Percentiles rank a stretch among this genome's conserved stretches.
phyloP scores from a whole-genome alignment of 2,113 vertebrate species.

The Periophthalmus modestus region DNA sequence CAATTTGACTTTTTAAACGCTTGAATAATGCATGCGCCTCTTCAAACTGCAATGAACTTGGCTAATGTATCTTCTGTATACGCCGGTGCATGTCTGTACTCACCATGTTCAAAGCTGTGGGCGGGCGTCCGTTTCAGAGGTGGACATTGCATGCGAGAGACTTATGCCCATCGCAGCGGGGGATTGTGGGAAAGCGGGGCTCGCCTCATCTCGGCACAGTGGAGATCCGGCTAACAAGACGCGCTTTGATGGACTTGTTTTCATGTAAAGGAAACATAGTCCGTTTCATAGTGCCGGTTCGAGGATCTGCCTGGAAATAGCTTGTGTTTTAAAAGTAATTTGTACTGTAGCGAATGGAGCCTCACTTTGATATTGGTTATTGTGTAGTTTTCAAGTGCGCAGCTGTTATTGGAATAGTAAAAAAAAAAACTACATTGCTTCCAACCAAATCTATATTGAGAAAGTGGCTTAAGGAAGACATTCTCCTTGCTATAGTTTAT shows the following conservation, averaged over 20 bases:
- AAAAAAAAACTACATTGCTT: too few species aligned
- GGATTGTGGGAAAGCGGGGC: conserved; percentile 1
- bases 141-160: background rate
- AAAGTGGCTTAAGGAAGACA: too few species aligned
- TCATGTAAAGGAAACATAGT: background rate
- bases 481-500: too few species aligned
- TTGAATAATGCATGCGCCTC: too few species aligned
- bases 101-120: too few species aligned
- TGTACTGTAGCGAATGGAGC: background rate
- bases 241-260: background rate
- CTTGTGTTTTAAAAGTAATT: background rate
- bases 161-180: conserved; percentile 19
- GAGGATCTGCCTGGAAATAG: background rate
- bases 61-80: too few species aligned
- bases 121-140: background rate
- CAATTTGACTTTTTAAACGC: too few species aligned
- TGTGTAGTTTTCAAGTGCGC: background rate
- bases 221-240: conserved; percentile 16
- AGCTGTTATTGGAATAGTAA: background rate
- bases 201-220: conserved; percentile 15
- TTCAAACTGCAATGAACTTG: too few species aligned
- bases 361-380: background rate
- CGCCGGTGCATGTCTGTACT: too few species aligned
- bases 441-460: too few species aligned
- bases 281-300: background rate